phyloP scores from a whole-genome alignment of 2,113 vertebrate species.

The Microcebus tavaratra region DNA sequence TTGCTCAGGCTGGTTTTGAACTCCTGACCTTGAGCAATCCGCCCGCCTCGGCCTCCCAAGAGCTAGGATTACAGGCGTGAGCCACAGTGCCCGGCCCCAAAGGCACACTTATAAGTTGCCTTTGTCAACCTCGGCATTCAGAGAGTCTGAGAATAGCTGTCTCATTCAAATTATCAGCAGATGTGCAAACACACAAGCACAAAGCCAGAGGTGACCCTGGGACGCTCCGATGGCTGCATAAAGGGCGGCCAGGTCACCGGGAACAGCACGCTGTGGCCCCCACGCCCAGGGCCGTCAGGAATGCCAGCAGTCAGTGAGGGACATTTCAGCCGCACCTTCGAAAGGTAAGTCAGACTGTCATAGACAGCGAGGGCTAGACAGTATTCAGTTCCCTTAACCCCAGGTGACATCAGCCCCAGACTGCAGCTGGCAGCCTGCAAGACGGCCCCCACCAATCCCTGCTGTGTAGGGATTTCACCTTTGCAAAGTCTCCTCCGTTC shows the following conservation, averaged over 20 bases:
- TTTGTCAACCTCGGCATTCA: neutral
- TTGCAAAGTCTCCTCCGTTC: neutral
- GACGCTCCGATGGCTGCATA: too few relatives aligned
- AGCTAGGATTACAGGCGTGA: too few relatives aligned
- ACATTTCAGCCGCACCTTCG: neutral
- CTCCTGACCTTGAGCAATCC: too few relatives aligned
- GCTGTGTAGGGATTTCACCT: accelerated
- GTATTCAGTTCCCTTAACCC: neutral
- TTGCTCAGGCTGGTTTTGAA: too few relatives aligned
- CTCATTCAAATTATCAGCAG: neutral
- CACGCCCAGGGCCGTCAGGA: neutral
- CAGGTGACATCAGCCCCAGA: neutral
- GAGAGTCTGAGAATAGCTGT: neutral
- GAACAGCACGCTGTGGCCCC: neutral
- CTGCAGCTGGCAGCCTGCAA: neutral
- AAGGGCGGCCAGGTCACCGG: neutral
- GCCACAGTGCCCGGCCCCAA: too few relatives aligned
- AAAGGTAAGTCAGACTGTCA: neutral
- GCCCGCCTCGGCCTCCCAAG: too few relatives aligned
- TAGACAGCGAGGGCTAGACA: neutral
- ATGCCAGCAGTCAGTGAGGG: accelerated
- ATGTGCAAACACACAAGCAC: neutral
- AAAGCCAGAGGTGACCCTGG: neutral
- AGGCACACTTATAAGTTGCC: neutral
- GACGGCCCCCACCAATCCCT: accelerated